These are phyloP conservation scores for Andrena haemorrhoa DNA, from an alignment of 2,888 invertebrate genomes.

Conservation along the genomic window DNA sequence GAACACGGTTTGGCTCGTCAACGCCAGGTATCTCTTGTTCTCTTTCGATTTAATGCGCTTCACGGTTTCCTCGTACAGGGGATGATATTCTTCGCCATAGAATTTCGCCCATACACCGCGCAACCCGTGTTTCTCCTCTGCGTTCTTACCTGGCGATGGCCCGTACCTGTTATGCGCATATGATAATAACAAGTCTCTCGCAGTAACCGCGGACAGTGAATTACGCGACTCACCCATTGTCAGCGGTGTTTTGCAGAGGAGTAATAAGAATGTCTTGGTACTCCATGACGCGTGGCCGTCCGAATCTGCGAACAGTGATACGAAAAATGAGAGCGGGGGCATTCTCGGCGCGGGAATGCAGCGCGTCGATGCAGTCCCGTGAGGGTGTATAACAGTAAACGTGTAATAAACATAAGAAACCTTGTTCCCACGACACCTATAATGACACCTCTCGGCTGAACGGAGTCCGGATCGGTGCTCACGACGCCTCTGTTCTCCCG, in stretches of 20 bases:
- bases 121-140: constrained; percentile 74
- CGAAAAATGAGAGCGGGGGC: background rate
- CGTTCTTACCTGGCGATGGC: constrained; percentile 65
- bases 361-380: background rate
- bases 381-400: constrained; percentile 9
- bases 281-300: constrained; percentile 87
- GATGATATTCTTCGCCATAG: constrained; percentile 80
- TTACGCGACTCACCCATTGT: constrained; percentile 85
- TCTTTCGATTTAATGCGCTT: constrained; percentile 76
- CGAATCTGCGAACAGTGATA: constrained; percentile 82
- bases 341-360: background rate
- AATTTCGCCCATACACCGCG: constrained; percentile 80
- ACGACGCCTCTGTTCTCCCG: constrained; percentile 86
- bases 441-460: constrained; percentile 86
- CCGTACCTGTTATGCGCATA: constrained; percentile 74
- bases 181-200: background rate
- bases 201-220: too few relatives aligned
- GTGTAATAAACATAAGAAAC: constrained; percentile 64
- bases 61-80: constrained; percentile 78
- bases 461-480: constrained; percentile 83
- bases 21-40: constrained; percentile 77
- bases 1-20: constrained; percentile 79
- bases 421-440: constrained; percentile 84
- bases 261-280: constrained; percentile 88
- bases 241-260: constrained; percentile 85